A percentile compares a stretch with the other conserved stretches of the same genome.
Conservation (phyloP, 2,797 vertebrate species). For the Crotalus adamanteus region DNA sequence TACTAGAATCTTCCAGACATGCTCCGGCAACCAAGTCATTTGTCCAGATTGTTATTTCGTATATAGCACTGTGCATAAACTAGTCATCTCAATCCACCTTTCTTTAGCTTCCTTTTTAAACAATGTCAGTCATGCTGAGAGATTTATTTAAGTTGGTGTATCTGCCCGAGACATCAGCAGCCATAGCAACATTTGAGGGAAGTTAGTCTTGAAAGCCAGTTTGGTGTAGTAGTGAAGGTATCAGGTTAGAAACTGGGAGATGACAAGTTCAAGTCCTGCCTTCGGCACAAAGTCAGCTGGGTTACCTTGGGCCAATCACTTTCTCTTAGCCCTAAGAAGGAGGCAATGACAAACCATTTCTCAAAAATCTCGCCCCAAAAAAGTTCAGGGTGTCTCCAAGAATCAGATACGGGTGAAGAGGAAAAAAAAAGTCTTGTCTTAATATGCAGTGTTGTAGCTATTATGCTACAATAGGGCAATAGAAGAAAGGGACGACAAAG, state of each 20-base stretch:
- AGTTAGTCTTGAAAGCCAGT: not conserved
- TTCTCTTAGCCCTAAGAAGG: not conserved
- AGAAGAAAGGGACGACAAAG: too few species aligned
- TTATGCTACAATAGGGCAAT: not conserved
- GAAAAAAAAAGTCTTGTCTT: not conserved
- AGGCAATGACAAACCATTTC: not conserved
- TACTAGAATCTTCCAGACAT: not conserved
- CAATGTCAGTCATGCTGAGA: not conserved
- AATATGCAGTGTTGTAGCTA: conserved; percentile 6
- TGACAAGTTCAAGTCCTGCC: not conserved
- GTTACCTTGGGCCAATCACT: not conserved
- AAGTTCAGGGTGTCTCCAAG: not conserved
- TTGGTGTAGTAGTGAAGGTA: not conserved
- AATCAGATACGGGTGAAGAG: not conserved
- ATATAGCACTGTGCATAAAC: not conserved
- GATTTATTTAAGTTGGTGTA: conserved; percentile 2
- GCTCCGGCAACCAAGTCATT: not conserved
- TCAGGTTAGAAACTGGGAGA: not conserved
- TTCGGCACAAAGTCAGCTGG: not conserved
- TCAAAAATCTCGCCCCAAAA: not conserved
- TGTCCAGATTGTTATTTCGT: not conserved
- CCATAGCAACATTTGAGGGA: conserved; percentile 16
- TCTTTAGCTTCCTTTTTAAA: conserved; percentile 8
- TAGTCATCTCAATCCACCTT: not conserved
- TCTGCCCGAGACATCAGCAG: conserved; percentile 5